phyloP scores from a whole-genome alignment of 1,140 invertebrate species.

The Brachystomella parvula region DNA sequence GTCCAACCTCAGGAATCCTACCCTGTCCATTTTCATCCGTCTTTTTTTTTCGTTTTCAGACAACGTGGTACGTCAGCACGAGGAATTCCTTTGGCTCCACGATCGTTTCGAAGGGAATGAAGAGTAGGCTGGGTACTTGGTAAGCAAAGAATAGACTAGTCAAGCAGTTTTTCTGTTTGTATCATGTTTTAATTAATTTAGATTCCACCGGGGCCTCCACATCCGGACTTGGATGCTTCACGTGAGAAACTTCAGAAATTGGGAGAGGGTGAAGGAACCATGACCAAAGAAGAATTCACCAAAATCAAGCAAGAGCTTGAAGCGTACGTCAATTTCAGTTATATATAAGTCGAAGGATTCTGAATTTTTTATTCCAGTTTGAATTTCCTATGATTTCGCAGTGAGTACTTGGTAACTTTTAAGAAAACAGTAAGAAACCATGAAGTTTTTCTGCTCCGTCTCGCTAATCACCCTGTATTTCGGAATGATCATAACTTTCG shows the following conservation, averaged over 20 bases:
- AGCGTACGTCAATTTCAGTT: too few relatives aligned
- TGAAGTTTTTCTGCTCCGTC: conserved; percentile 91
- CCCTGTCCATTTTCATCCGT: too few relatives aligned
- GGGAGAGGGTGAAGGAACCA: conserved; percentile 94
- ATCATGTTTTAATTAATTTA: conserved; percentile 43
- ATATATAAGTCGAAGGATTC: too few relatives aligned
- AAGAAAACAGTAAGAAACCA: conserved; percentile 99
- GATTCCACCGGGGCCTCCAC: conserved; percentile 96
- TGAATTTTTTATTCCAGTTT: too few relatives aligned
- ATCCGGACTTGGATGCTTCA: conserved; percentile 97
- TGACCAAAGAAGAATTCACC: conserved; percentile 96
- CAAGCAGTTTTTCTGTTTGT: too few relatives aligned
- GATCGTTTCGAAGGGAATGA: conserved; percentile 96
- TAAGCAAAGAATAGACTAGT: conserved; percentile 60
- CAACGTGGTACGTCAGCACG: conserved; percentile 96
- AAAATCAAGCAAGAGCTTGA: conserved; percentile 99
- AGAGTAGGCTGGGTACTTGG: conserved; percentile 97
- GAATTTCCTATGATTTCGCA: too few relatives aligned
- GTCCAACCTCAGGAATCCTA: too few relatives aligned
- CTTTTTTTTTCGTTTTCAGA: conserved; percentile 49
- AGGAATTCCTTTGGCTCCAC: conserved; percentile 99
- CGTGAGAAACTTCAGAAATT: conserved; percentile 94
- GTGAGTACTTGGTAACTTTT: conserved; percentile 97
- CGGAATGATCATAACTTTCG: conserved; percentile 86
- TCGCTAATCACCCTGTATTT: conserved; percentile 91